phyloP scores from a whole-genome alignment of 2,888 invertebrate genomes.

The Scaeva pyrastri region DNA sequence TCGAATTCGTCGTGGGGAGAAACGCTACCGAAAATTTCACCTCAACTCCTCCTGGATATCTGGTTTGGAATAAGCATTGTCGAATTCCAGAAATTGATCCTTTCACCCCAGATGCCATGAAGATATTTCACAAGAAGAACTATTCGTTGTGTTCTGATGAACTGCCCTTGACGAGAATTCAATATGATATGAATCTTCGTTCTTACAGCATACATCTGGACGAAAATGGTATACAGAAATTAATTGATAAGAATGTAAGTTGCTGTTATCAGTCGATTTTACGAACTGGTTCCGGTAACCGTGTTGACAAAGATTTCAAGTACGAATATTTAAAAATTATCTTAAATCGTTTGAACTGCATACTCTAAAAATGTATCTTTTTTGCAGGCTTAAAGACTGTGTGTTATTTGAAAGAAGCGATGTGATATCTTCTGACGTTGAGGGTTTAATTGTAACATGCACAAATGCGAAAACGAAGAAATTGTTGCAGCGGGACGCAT shows the following conservation, averaged over 20 bases:
- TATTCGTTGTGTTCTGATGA: conserved; percentile 81
- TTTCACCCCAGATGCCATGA: conserved; percentile 84
- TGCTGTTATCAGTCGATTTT: conserved; percentile 81
- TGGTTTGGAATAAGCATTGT: conserved; percentile 85
- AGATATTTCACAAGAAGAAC: conserved; percentile 84
- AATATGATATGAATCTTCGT: conserved; percentile 73
- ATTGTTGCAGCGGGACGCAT: conserved; percentile 83
- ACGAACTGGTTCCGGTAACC: conserved; percentile 78
- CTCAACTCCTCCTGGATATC: conserved; percentile 78
- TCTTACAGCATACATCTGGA: conserved; percentile 77
- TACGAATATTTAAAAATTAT: conserved; percentile 65
- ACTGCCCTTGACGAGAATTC: conserved; percentile 75
- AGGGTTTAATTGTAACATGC: conserved; percentile 79
- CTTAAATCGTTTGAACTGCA: neutral
- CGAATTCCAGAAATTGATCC: conserved; percentile 87
- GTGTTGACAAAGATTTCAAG: conserved; percentile 79
- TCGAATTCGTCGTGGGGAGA: too few species aligned
- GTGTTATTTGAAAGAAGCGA: conserved; percentile 78
- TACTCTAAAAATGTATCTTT: neutral
- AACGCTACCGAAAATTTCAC: neutral
- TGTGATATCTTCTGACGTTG: conserved; percentile 78
- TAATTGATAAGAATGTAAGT: conserved; percentile 40
- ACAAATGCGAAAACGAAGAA: conserved; percentile 81
- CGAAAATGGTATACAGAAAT: conserved; percentile 45
- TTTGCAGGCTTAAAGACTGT: conserved; percentile 78